These are phyloP conservation scores for Sepioteuthis lessoniana DNA, from an alignment of 2,888 invertebrate genomes.

Conservation along the genomic window DNA sequence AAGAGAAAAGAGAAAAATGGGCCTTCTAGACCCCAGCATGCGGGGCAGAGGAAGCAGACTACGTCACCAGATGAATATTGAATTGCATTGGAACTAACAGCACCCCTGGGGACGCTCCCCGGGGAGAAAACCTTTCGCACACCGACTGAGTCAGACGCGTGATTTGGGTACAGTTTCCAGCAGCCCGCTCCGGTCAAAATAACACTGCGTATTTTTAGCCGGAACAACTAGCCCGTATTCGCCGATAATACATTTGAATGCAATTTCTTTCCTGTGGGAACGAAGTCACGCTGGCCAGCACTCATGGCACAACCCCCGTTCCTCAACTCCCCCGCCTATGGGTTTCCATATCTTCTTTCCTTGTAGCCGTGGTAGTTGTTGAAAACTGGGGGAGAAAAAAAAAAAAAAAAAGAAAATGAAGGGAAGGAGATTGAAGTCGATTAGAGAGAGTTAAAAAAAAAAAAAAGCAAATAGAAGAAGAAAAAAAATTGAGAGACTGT, in stretches of 20 bases:
- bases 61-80: conserved; percentile 50
- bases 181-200: conserved; percentile 36
- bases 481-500: neutral
- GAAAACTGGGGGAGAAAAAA: no score
- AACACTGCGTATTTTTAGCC: conserved; percentile 49
- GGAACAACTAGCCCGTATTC: conserved; percentile 43
- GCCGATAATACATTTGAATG: conserved; percentile 40
- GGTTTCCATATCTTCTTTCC: neutral
- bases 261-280: conserved; percentile 39
- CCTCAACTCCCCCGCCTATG: neutral
- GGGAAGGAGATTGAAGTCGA: neutral
- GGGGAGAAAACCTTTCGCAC: conserved; percentile 46
- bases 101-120: conserved; percentile 45
- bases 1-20: neutral
- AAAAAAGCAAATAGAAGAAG: neutral
- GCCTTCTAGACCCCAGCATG: neutral
- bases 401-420: no score
- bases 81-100: conserved; percentile 49
- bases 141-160: conserved; percentile 49
- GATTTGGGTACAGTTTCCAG: conserved; percentile 48
- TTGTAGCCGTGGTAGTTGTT: neutral
- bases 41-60: conserved; percentile 44
- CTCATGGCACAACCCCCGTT: neutral
- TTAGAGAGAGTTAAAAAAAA: neutral
- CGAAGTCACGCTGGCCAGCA: conserved; percentile 44